phyloP scores from a whole-genome alignment of 2,797 vertebrate species.

The Sebastes glaucus region DNA sequence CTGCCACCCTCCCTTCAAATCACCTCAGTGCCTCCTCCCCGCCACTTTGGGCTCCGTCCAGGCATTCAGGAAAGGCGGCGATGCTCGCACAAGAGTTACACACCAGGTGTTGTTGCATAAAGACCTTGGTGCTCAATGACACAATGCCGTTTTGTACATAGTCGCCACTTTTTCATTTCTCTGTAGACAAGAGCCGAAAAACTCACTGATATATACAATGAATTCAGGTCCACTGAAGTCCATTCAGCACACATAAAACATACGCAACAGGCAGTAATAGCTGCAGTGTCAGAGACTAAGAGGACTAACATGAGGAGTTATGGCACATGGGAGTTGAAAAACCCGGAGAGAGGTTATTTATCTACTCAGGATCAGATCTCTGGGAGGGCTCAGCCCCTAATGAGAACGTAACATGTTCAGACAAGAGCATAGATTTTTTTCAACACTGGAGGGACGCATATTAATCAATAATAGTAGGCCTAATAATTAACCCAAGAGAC shows the following conservation, averaged over 20 bases:
- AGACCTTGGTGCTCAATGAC: constrained; percentile 62
- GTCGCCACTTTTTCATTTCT: constrained; percentile 31
- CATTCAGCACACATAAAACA: constrained; percentile 50
- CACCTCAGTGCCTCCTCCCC: constrained; percentile 40
- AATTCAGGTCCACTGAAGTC: constrained; percentile 12
- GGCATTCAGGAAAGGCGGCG: constrained; percentile 71
- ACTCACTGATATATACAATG: neutral
- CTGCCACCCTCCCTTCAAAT: constrained; percentile 66
- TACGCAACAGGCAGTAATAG: constrained; percentile 36
- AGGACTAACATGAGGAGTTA: constrained; percentile 44
- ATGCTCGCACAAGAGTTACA: constrained; percentile 49
- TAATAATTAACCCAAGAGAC: too few relatives aligned
- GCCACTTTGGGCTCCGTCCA: constrained; percentile 64
- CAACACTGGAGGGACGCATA: too few relatives aligned
- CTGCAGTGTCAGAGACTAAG: constrained; percentile 35
- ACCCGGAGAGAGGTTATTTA: constrained; percentile 30
- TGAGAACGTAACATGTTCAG: too few relatives aligned
- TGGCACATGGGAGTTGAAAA: constrained; percentile 19
- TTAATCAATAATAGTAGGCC: too few relatives aligned
- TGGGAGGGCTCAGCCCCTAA: too few relatives aligned
- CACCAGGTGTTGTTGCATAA: constrained; percentile 75
- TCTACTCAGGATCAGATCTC: constrained; percentile 20
- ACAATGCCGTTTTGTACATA: constrained; percentile 25
- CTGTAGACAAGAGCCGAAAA: constrained; percentile 9
- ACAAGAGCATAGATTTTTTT: too few relatives aligned